Percentiles rank a stretch among this genome's conserved stretches.
Conservation (phyloP, 1,140 invertebrate species). For the Dufourea novaeangliae region DNA sequence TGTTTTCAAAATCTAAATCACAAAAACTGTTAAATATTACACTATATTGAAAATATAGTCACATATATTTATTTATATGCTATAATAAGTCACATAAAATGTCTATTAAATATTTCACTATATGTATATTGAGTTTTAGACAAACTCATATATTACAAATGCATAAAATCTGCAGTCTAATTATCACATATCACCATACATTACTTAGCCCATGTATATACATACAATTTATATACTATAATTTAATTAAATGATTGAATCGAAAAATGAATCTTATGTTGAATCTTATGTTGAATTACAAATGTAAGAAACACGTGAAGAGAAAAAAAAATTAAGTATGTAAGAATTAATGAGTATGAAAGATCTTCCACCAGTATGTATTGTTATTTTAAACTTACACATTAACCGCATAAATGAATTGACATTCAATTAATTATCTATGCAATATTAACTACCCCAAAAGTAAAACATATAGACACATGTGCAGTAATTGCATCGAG, state of each 20-base stretch:
- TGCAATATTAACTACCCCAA: background rate
- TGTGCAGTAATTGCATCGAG: background rate
- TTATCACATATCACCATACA: constrained; percentile 21
- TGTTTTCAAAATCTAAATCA: too few species aligned
- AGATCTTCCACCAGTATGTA: background rate
- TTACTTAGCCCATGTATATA: constrained; percentile 18
- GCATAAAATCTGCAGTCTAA: too few species aligned
- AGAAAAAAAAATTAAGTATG: background rate
- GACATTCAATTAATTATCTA: constrained; percentile 4
- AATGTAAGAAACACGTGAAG: background rate
- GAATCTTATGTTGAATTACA: background rate
- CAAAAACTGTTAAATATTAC: too few species aligned
- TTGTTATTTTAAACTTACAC: constrained; percentile 6
- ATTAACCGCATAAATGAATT: constrained; percentile 8
- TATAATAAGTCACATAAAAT: too few species aligned
- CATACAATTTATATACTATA: background rate
- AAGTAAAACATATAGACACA: background rate
- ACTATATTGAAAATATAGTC: too few species aligned
- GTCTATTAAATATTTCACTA: too few species aligned
- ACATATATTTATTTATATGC: too few species aligned
- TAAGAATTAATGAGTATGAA: background rate
- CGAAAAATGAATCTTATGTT: background rate
- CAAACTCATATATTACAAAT: too few species aligned
- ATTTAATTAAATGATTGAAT: background rate
- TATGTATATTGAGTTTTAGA: too few species aligned